Evolutionary conservation across 30 jellyfish, hydroid and myxozoan species (phyloP).

Genomic region (Pseudorhiza aurosa): DNA sequence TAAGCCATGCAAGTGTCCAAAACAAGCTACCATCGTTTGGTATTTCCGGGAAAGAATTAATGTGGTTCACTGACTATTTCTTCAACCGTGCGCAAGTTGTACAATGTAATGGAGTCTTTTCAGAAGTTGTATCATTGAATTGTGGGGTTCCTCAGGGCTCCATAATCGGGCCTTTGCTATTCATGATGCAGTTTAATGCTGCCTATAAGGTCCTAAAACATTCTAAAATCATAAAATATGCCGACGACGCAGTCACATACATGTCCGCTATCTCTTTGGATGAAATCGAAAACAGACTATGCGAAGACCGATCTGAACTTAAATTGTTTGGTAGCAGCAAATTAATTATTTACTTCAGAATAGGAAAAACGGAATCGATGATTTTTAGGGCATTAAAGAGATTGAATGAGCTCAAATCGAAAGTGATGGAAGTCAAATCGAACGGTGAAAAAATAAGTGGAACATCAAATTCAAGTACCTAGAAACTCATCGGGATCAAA

Average conservation of each 20-base stretch:
- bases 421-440: constrained; percentile 32
- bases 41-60: constrained; percentile 21
- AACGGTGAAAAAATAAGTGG: constrained; percentile 32
- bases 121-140: constrained; percentile 42
- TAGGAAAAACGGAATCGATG: constrained; percentile 55
- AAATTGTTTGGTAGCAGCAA: constrained; percentile 29
- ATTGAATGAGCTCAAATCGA: constrained; percentile 26
- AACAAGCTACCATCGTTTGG: constrained; percentile 4
- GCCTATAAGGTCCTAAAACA: constrained; percentile 59
- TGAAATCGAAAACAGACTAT: not conserved
- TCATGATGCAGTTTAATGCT: constrained; percentile 49
- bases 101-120: constrained; percentile 39
- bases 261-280: constrained; percentile 54
- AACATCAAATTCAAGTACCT: constrained; percentile 60
- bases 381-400: constrained; percentile 47
- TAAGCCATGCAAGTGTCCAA: not conserved
- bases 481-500: constrained; percentile 45
- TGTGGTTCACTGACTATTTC: constrained; percentile 44
- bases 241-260: constrained; percentile 54
- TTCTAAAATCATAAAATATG: constrained; percentile 46
- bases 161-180: constrained; percentile 46
- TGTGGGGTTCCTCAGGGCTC: constrained; percentile 72
- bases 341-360: constrained; percentile 28
- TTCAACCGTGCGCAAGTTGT: constrained; percentile 46
- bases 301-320: constrained; percentile 36